Base-by-base conservation (phyloP, 2,888 invertebrate species). In the Aleiodes testaceus region DNA sequence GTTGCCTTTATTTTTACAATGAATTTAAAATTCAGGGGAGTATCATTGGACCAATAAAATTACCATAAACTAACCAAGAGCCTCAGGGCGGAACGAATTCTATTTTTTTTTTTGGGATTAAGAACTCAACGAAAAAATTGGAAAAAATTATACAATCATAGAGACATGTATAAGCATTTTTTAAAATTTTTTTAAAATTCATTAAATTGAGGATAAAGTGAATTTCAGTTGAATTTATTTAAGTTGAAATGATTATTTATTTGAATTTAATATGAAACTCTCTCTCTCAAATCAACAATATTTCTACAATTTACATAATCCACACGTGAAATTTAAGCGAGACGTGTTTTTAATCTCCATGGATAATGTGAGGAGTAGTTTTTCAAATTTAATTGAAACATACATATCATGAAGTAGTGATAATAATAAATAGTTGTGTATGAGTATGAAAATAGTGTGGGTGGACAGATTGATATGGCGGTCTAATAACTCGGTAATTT, bases 401-500 rank as follows among this genome's bases (percentile, higher is more conserved):
- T 65, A 72, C 66, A 64, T 55, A 72, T 64, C 72, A 72, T 70
- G n/a, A n/a, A 72, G 63, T 16, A 44, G 16, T 14, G 9, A 36
- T 36, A 36, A 36, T 36, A 36, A 36, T 9, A 36, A 52, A 36
- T 50, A 66, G 72, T 74, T 30, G 18, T 36, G 11, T 42, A 53
- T n/a, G 22, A 53, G 26, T 5, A 70, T 59, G 72, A 69, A 66
- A 72, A 75, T 75, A 75, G 76, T 74, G 77, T 77, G 74, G 74
- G 70, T 65, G 77, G 68, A 75, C 74, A 79, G 79, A 81, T 81
- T 81, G 79, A 79, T 80, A 81, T 80, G 78, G 76, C 69, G 53
- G 67, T 77, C 77, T 81, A 79, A 81, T 81, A 80, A 78, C 76
- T 74, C 77, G 73, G 75, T 79, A 79, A 81, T 81, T 79, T 77